Evolutionary conservation across 2,797 vertebrate genomes (phyloP).

Genomic region (Pseudocheirus occidentalis): DNA sequence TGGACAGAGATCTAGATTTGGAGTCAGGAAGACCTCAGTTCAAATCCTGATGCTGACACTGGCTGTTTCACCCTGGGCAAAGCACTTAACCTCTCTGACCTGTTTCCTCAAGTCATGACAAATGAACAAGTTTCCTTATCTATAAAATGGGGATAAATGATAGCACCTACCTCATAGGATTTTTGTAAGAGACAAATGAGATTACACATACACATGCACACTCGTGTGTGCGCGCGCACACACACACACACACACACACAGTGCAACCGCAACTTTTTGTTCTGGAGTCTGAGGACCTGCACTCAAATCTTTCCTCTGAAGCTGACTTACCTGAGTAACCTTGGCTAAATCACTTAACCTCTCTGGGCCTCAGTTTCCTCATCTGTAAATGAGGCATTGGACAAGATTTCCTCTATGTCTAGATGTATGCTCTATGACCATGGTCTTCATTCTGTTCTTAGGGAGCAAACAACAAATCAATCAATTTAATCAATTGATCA

Average conservation of each 20-base stretch:
- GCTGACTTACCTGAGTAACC: too few relatives aligned
- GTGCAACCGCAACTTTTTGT: too few relatives aligned
- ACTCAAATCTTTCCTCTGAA: too few relatives aligned
- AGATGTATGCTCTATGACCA: too few relatives aligned
- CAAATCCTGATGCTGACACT: neutral
- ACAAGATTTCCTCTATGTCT: neutral
- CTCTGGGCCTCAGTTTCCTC: too few relatives aligned
- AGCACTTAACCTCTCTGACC: neutral
- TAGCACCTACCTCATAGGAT: neutral
- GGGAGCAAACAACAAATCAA: neutral
- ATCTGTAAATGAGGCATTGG: neutral
- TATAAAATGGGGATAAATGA: neutral
- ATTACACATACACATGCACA: too few relatives aligned
- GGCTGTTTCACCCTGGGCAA: neutral
- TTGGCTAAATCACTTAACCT: too few relatives aligned
- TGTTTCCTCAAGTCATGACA: neutral
- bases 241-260: too few relatives aligned
- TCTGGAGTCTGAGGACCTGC: too few relatives aligned
- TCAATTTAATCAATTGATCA: neutral
- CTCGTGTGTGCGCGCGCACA: too few relatives aligned
- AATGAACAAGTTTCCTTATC: neutral
- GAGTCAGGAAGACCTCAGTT: too few relatives aligned
- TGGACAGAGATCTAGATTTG: neutral
- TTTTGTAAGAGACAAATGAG: too few relatives aligned
- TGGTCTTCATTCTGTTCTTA: neutral